These are phyloP conservation scores for Pollenia angustigena DNA, from an alignment of 2,888 invertebrate species.

Conservation along the genomic window DNA sequence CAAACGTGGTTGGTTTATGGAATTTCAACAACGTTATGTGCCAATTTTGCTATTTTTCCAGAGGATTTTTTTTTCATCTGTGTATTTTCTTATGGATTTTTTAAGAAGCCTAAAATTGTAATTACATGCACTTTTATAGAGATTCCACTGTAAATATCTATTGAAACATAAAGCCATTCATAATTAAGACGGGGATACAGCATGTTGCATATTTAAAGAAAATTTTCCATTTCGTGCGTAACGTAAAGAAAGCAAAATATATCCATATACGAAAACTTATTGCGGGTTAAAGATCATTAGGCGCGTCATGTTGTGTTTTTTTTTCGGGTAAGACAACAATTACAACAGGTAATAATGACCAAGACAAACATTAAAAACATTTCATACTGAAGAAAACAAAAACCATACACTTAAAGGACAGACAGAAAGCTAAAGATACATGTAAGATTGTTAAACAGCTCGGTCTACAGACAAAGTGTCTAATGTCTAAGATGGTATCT, in stretches of 20 bases:
- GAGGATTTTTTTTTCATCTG: too few relatives aligned
- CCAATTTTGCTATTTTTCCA: too few relatives aligned
- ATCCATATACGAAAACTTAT: conserved; percentile 27
- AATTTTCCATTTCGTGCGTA: conserved; percentile 65
- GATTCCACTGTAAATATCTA: not conserved
- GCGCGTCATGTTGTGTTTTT: conserved; percentile 76
- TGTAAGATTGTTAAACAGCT: conserved; percentile 13
- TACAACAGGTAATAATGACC: conserved; percentile 42
- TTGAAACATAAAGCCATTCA: conserved; percentile 5
- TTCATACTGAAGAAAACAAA: not conserved
- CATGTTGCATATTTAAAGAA: conserved; percentile 32
- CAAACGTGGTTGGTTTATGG: too few relatives aligned
- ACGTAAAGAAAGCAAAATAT: conserved; percentile 26
- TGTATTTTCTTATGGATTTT: too few relatives aligned
- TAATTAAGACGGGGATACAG: not conserved
- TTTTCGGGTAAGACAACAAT: conserved; percentile 54
- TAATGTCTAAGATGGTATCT: conserved; percentile 48
- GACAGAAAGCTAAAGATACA: not conserved
- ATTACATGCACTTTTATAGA: not conserved
- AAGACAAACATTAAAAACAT: not conserved
- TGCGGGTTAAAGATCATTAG: conserved; percentile 80
- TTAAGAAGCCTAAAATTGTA: too few relatives aligned
- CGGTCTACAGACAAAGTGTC: conserved; percentile 27
- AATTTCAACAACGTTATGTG: too few relatives aligned
- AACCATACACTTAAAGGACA: not conserved